Conservation (phyloP, 2,797 vertebrate genomes). For the Antrozous pallidus region DNA sequence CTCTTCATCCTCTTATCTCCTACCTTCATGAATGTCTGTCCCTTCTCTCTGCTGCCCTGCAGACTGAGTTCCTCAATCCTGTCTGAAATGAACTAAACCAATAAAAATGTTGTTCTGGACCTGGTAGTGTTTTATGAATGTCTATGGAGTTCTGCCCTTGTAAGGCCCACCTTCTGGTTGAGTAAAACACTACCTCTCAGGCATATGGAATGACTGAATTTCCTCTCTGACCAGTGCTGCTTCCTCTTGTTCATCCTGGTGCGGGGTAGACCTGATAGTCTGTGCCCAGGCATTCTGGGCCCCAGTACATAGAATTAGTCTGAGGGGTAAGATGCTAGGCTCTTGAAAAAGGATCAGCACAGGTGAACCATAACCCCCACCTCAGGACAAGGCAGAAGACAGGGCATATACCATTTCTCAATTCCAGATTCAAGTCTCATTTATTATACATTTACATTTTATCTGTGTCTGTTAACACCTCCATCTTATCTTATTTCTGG, state of each 20-base stretch:
- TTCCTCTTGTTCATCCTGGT: background rate
- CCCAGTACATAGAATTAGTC: background rate
- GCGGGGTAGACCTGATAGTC: accelerated
- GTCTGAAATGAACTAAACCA: background rate
- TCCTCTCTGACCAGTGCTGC: background rate
- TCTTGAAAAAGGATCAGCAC: background rate
- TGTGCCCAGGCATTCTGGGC: too few relatives aligned
- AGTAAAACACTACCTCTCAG: background rate
- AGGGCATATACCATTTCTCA: background rate
- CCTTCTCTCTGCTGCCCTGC: background rate
- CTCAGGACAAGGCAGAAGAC: background rate
- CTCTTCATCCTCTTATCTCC: too few relatives aligned
- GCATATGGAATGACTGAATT: accelerated
- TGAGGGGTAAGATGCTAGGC: background rate
- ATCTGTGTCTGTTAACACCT: background rate
- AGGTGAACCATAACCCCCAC: background rate
- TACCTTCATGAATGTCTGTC: background rate
- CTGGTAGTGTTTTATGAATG: background rate
- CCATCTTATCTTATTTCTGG: background rate
- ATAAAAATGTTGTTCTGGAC: conserved; percentile 3
- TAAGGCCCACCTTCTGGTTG: background rate
- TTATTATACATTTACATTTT: background rate
- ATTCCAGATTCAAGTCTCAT: background rate
- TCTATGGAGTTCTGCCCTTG: background rate
- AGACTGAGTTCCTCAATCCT: background rate